These are phyloP conservation scores for Orestias chungarensis DNA, from an alignment of 2,797 vertebrate species.

Conservation along the genomic window DNA sequence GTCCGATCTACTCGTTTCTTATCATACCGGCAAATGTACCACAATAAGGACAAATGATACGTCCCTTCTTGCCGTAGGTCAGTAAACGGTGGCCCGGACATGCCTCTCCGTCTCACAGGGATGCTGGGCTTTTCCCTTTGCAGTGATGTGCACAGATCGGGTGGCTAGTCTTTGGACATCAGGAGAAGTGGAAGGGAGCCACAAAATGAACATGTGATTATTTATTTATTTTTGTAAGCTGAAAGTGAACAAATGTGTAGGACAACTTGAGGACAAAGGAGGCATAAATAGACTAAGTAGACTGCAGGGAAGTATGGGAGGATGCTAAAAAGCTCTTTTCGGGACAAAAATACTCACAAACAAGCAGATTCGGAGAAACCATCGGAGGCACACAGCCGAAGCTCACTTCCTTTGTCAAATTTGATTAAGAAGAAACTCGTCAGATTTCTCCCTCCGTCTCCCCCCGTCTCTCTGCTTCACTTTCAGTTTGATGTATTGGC, in stretches of 20 bases:
- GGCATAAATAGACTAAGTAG: not conserved
- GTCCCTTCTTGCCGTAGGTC: too few relatives aligned
- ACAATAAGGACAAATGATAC: too few relatives aligned
- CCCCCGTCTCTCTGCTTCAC: not conserved
- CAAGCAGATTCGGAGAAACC: constrained; percentile 24
- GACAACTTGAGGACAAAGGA: not conserved
- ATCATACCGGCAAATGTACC: too few relatives aligned
- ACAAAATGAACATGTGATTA: too few relatives aligned
- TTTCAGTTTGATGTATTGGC: not conserved
- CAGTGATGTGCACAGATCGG: constrained; percentile 40
- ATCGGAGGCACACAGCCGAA: constrained; percentile 57
- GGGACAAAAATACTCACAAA: constrained; percentile 4
- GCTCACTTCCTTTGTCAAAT: constrained; percentile 40
- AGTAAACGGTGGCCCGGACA: too few relatives aligned
- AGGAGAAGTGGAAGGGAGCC: too few relatives aligned
- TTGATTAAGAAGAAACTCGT: constrained; percentile 36
- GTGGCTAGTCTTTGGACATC: not conserved
- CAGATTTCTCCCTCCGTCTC: not conserved
- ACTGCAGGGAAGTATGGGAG: not conserved
- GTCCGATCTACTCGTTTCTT: too few relatives aligned
- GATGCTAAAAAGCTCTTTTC: constrained; percentile 19
- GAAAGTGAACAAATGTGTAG: not conserved
- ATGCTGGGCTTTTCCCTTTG: constrained; percentile 40
- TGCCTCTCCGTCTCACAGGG: too few relatives aligned
- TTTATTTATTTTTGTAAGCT: too few relatives aligned